These are phyloP conservation scores for Andrena bicolor DNA, from an alignment of 2,888 invertebrate genomes.

Conservation along the genomic window DNA sequence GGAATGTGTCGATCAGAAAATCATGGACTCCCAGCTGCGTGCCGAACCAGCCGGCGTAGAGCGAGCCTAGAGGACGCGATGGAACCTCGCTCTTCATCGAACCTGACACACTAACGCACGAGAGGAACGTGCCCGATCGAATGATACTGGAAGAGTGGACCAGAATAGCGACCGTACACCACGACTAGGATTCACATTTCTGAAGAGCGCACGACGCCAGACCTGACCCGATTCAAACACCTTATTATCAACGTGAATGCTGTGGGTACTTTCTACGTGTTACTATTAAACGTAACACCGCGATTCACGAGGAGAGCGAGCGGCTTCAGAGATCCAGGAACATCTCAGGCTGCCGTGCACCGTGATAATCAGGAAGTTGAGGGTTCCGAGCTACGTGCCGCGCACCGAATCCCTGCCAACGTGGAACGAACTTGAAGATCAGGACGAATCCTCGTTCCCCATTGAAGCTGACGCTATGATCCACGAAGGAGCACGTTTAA, in stretches of 20 bases:
- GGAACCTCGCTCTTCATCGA: conserved; percentile 7
- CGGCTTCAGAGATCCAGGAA: background rate
- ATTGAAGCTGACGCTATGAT: background rate
- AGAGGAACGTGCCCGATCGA: background rate
- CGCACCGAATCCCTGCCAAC: background rate
- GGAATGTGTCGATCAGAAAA: conserved; percentile 59
- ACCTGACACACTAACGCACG: background rate
- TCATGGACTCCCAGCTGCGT: conserved; percentile 32
- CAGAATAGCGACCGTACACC: too few relatives aligned
- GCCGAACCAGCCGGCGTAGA: conserved; percentile 24
- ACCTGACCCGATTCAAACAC: too few relatives aligned
- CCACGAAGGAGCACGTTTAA: background rate
- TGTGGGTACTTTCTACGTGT: too few relatives aligned
- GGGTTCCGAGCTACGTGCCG: too few relatives aligned
- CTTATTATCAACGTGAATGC: too few relatives aligned
- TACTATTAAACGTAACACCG: too few relatives aligned
- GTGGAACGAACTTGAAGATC: background rate
- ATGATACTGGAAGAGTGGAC: too few relatives aligned
- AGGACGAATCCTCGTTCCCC: background rate
- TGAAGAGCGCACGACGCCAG: too few relatives aligned
- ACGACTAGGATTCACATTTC: too few relatives aligned
- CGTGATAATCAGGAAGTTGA: too few relatives aligned
- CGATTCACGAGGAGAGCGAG: background rate
- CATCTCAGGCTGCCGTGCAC: background rate
- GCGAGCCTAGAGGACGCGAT: background rate